Base-by-base conservation (phyloP, 2,888 invertebrate genomes). In the Eurytoma californica region DNA sequence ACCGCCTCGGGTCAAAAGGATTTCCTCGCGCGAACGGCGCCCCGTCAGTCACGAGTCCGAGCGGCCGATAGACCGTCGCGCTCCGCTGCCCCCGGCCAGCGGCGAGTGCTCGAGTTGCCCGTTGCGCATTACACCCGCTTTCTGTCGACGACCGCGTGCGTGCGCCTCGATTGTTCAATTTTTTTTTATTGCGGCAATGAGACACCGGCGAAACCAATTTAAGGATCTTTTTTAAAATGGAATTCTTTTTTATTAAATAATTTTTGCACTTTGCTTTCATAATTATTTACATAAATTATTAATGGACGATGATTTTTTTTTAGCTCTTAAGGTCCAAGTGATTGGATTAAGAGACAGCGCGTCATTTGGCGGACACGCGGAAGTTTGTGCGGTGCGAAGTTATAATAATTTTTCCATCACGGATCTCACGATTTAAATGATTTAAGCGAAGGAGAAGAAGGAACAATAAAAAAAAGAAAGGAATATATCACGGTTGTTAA, bases 1-100 rank as follows among this genome's bases (percentile, higher is more conserved):
- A 80, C 60, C 60, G 77, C 68, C 70, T 74, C 73, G 63, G 61
- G 72, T 61, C 76, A 55, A 63, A 72, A 80, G 76, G 73, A 75
- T 70, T 69, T 74, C 74, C 70, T 70, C 20, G 69, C 66, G n/a
- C 18, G 73, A 73, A 47, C 14, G 65, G 65, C 63, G 55, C n/a
- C 69, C n/a, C 24, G 53, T 72, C 60, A 49, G 67, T 67, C 74
- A 47, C 69, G 57, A 28, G 14, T 55, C 47, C n/a, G 9, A 28
- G 30, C 51, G 14, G 16, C 28, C 67, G 24, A 53, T 67, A 28
- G 49, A 67, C 28, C 28, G 55, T 68, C 61, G 55, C 55, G 55
- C 57, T 18, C 18, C 55, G 39, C 47, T 53, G 60, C 20, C n/a
- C 14, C 47, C 20, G 12, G 47, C 47, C 18, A 39, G 28, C 67